Conservation (phyloP, 2,797 vertebrate genomes). For the Parotocinclus haroldoi region DNA sequence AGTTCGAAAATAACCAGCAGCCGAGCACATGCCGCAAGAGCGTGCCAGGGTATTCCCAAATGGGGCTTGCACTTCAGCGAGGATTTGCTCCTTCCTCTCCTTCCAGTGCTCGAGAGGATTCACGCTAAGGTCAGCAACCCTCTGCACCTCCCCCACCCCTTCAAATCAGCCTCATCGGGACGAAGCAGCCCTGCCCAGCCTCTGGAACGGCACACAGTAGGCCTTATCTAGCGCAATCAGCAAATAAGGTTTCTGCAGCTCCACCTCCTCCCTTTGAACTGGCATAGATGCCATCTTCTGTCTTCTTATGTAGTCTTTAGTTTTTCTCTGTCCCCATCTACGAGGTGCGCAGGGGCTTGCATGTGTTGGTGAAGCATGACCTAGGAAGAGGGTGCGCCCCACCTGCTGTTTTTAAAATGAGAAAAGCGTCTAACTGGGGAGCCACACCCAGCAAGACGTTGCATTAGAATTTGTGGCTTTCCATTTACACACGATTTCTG, state of each 20-base stretch:
- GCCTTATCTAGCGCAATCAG: slow-evolving; percentile 43
- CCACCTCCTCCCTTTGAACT: slow-evolving; percentile 40
- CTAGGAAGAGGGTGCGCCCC: slow-evolving; percentile 60
- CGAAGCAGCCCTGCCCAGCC: slow-evolving; percentile 55
- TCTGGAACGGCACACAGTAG: slow-evolving; percentile 48
- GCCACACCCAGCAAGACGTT: slow-evolving; percentile 18
- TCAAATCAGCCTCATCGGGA: slow-evolving; percentile 48
- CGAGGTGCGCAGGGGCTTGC: slow-evolving; percentile 38
- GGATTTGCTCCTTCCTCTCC: slow-evolving; percentile 3
- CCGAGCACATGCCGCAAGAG: slow-evolving; percentile 56
- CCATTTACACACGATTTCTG: slow-evolving; percentile 20
- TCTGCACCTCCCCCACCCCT: slow-evolving; percentile 8
- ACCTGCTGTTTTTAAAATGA: slow-evolving; percentile 71
- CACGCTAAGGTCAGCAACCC: slow-evolving; percentile 34
- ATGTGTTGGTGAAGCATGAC: slow-evolving; percentile 37
- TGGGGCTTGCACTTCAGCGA: slow-evolving; percentile 36
- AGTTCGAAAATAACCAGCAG: slow-evolving; percentile 42
- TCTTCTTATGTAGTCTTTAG: neutral
- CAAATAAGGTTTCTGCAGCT: slow-evolving; percentile 56
- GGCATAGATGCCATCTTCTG: slow-evolving; percentile 21
- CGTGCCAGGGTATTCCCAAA: slow-evolving; percentile 46
- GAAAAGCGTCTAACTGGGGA: slow-evolving; percentile 57
- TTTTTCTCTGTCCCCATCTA: neutral
- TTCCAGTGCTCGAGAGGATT: slow-evolving; percentile 34
- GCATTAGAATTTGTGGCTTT: slow-evolving; percentile 35